Base-by-base conservation (phyloP, 1,140 invertebrate genomes). In the Drosophila oshimai region DNA sequence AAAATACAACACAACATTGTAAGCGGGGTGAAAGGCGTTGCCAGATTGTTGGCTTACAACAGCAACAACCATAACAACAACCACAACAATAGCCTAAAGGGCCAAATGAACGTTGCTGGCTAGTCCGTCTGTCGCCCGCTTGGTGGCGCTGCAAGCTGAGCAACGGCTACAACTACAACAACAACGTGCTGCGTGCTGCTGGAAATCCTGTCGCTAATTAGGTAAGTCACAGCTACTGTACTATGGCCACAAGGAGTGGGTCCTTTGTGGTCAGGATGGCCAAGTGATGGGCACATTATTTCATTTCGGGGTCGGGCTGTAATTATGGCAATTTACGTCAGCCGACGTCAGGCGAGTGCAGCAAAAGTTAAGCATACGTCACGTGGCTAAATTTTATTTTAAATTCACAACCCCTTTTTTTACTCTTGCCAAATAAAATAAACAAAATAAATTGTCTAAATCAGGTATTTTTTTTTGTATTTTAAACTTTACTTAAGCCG, bases 131-230 rank as follows among this genome's bases (percentile, higher is more conserved):
- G 39, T 31, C 7, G 69, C 69, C 46, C 42, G 67, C 50, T 42
- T 54, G 70, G 55, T 71, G 67, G 51, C 65, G 61, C 42, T 44
- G 36, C 41, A 28, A 36, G 36, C 45, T 41, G 13, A 36, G 42
- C 28, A 61, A 42, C 9, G 22, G 44, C 33, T 37, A 57, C 45
- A 49, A 37, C 13, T 15, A 36, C 36, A 29, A 39, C 15, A 51
- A 41, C 22, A 61, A 42, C 37, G 34, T 53, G 69, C 65, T 42
- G 51, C 51, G 64, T 70, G 55, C 57, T 70, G 46, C 70, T 80
- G 76, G 70, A 80, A 80, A 80, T 79, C 76, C 76, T 80, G 76
- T 74, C 70, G 65, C 76, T 80, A 80, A 80, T 80, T 80, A 80
- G 76, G 76, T 80, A 80, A 80, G 76, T 80, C 70, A 31, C 53